Conservation (phyloP, 2,888 invertebrate species). For the Andrena hattorfiana region DNA sequence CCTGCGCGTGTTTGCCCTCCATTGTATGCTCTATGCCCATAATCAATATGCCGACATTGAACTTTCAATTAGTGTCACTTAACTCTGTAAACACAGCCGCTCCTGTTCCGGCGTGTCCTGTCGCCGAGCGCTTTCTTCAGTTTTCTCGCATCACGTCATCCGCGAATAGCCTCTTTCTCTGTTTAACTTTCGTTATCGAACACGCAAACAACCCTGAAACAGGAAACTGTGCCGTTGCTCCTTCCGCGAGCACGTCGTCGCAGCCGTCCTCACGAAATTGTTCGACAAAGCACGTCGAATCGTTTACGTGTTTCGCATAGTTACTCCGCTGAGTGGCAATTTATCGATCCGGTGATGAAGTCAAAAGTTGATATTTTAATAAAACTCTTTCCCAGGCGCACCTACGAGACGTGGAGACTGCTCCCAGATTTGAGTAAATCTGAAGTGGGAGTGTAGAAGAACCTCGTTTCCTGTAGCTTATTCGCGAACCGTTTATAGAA, state of each 20-base stretch:
- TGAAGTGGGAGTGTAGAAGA: no score
- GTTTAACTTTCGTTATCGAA: slow-evolving; percentile 65
- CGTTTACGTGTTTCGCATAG: slow-evolving; percentile 15
- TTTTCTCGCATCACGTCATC: slow-evolving; percentile 49
- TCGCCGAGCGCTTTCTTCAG: slow-evolving; percentile 57
- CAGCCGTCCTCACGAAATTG: slow-evolving; percentile 7
- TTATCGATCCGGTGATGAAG: neutral
- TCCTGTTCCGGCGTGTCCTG: slow-evolving; percentile 72
- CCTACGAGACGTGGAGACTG: no score
- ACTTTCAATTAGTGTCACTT: slow-evolving; percentile 85
- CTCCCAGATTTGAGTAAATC: no score
- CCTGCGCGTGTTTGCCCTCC: slow-evolving; percentile 72
- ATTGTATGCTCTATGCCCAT: slow-evolving; percentile 75
- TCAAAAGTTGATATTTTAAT: neutral
- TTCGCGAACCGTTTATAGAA: no score
- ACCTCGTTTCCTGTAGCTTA: no score
- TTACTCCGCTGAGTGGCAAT: neutral
- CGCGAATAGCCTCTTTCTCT: slow-evolving; percentile 31
- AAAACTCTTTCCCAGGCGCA: neutral
- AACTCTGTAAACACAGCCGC: slow-evolving; percentile 83
- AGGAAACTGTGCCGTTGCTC: slow-evolving; percentile 31
- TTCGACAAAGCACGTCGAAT: neutral
- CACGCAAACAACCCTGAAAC: slow-evolving; percentile 55
- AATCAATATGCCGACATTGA: slow-evolving; percentile 82
- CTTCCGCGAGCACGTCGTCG: slow-evolving; percentile 7